Base-by-base conservation (phyloP, 2,797 vertebrate species). In the Myotis findleyi region DNA sequence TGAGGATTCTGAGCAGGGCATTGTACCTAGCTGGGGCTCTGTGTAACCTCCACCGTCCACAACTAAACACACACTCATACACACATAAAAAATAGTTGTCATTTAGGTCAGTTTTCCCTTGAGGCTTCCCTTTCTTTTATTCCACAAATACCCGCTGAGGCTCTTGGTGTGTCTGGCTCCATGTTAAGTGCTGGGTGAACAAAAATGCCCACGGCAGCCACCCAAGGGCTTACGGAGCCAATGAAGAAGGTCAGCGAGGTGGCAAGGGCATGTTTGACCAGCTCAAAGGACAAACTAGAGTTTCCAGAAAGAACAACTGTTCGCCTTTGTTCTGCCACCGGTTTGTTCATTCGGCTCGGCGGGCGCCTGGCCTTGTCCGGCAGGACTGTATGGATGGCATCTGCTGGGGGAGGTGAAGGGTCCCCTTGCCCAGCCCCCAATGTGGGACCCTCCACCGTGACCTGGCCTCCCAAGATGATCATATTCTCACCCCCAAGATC, bases 1-100 rank as follows among this genome's bases (percentile, higher is more conserved):
- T 7, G 69, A 91, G 36, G 41, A 16, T 73, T 30, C 33, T 12
- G 44, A 16, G 51, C 14, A 66, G 64, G 44, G n/a, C 30, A 23
- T 18, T 11, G 33, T 0, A 2, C 33, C 55, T 1, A 18, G 13
- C 0, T 8, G 7, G 10, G 25, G 20, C 73, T 80, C 57, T 51
- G 12, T 25, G 16, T 38, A 27, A 18, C 21, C 90, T 85, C 41
- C 9, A 36, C 16, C n/a, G 2, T 30, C 83, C 41, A 38, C 21
- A 53, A 1, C 21, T 7, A 57, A 8, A 13, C 10, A 51, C 55
- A 8, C 49, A 53, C 18, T 10, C 12, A 51, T 49, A 8, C 55
- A 53, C 13, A 77, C 7, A 5, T 20, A 33, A 57, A 49, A 83
- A 27, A 1, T 7, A 2, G 2, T 12, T 41, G 38, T 25, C 17